A percentile compares a stretch with the other conserved stretches of the same genome.
These are phyloP conservation scores for Ambastaia sidthimunki DNA, from an alignment of 2,797 vertebrate species.

Conservation along the genomic window DNA sequence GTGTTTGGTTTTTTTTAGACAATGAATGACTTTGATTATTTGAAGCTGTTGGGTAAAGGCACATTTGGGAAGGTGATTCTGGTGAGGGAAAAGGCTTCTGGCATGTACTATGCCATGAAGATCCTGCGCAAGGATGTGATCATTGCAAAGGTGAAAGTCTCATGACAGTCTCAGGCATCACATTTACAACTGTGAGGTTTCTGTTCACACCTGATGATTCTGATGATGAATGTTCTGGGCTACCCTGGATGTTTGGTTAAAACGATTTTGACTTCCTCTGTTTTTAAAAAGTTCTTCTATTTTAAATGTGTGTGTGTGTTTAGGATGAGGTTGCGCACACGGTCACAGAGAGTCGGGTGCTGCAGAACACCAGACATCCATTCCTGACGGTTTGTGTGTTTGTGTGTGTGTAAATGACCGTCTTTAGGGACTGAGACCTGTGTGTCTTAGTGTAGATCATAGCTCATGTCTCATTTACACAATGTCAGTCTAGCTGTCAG, in stretches of 20 bases:
- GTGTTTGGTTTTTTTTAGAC: constrained; percentile 71
- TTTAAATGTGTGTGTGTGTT: background rate
- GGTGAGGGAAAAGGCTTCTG: constrained; percentile 85
- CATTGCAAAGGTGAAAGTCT: constrained; percentile 83
- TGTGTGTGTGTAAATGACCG: background rate
- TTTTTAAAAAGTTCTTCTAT: too few relatives aligned
- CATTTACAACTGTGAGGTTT: too few relatives aligned
- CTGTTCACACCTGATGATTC: too few relatives aligned
- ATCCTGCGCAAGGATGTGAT: constrained; percentile 90
- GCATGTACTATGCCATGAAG: constrained; percentile 92
- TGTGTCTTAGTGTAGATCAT: background rate
- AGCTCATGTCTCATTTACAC: too few relatives aligned
- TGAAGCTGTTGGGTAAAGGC: constrained; percentile 90
- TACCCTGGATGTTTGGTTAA: too few relatives aligned
- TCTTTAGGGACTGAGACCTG: too few relatives aligned
- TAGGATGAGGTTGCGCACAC: constrained; percentile 86
- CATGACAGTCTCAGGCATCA: background rate
- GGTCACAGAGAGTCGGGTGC: constrained; percentile 88
- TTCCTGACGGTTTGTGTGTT: constrained; percentile 78
- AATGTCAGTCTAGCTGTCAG: too few relatives aligned
- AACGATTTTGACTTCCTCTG: too few relatives aligned
- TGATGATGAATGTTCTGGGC: too few relatives aligned
- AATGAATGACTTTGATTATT: constrained; percentile 92
- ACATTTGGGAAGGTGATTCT: constrained; percentile 92
- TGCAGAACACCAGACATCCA: constrained; percentile 89